A percentile compares a stretch with the other conserved stretches of the same genome.
Conservation (phyloP, 1,140 invertebrate species). For the Drosophila subpulchrella region DNA sequence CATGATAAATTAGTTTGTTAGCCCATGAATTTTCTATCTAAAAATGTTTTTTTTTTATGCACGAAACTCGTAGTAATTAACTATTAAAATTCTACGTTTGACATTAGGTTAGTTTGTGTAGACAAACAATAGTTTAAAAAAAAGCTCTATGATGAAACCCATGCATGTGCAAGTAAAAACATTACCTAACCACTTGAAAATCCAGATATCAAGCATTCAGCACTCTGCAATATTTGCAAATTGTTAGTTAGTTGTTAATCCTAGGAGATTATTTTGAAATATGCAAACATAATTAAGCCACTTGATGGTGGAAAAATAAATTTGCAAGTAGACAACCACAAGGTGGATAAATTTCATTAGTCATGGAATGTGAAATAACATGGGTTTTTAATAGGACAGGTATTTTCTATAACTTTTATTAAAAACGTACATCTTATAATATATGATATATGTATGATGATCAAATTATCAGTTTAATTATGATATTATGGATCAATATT, state of each 20-base stretch:
- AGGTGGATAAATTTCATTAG: neutral
- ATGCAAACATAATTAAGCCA: neutral
- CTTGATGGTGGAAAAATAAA: neutral
- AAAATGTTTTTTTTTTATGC: neutral
- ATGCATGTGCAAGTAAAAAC: neutral
- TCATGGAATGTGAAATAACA: neutral
- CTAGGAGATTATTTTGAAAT: neutral
- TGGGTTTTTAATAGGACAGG: neutral
- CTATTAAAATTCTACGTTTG: neutral
- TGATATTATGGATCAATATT: neutral
- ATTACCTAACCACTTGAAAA: neutral
- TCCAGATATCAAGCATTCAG: neutral
- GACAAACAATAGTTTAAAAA: neutral
- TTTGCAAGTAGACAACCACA: neutral
- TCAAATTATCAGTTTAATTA: neutral
- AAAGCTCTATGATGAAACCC: neutral
- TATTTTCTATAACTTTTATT: too few relatives aligned
- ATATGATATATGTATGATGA: too few relatives aligned
- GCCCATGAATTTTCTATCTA: neutral
- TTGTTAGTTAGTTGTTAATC: neutral
- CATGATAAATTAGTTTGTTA: conserved; percentile 19
- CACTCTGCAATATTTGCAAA: neutral
- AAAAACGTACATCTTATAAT: too few relatives aligned
- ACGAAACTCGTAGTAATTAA: neutral
- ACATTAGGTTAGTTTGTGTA: neutral